Evolutionary conservation across 2,113 vertebrate genomes (phyloP).

Genomic region (Cheilinus undulatus): DNA sequence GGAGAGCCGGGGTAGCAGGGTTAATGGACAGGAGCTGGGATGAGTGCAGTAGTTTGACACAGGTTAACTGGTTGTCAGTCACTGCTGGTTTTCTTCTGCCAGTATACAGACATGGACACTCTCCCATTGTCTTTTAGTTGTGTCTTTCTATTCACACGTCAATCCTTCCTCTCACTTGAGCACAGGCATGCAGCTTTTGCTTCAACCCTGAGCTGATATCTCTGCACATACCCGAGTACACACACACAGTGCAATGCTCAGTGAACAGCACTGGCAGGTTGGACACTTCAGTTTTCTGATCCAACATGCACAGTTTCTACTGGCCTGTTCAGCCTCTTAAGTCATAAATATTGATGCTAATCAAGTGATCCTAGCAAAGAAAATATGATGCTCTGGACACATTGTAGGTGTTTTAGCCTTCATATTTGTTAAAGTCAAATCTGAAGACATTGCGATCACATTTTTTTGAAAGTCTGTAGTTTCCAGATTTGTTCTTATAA

Average conservation of each 20-base stretch:
- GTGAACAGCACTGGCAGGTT: conserved; percentile 19
- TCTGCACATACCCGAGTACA: conserved; percentile 19
- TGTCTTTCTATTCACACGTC: conserved; percentile 43
- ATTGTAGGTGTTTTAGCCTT: too few relatives aligned
- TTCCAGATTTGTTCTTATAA: too few relatives aligned
- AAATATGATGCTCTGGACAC: too few relatives aligned
- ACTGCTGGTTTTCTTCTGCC: conserved; percentile 6
- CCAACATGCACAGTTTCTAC: neutral
- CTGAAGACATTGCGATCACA: too few relatives aligned
- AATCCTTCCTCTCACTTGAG: conserved; percentile 32
- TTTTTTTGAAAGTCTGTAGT: too few relatives aligned
- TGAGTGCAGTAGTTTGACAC: conserved; percentile 26
- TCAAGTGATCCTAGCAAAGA: too few relatives aligned
- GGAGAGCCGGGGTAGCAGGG: conserved; percentile 31
- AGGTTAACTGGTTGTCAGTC: conserved; percentile 50
- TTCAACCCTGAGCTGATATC: conserved; percentile 39
- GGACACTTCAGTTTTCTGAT: conserved; percentile 3
- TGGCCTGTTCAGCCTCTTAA: neutral
- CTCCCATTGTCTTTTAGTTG: conserved; percentile 17
- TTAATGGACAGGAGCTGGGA: conserved; percentile 53
- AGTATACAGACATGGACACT: conserved; percentile 11
- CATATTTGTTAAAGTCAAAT: too few relatives aligned
- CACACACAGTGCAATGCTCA: conserved; percentile 25
- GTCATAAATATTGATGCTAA: neutral
- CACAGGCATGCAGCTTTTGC: conserved; percentile 26